Evolutionary conservation across 2,797 vertebrate species (phyloP).

Genomic region (Brachyrhaphis roseni): DNA sequence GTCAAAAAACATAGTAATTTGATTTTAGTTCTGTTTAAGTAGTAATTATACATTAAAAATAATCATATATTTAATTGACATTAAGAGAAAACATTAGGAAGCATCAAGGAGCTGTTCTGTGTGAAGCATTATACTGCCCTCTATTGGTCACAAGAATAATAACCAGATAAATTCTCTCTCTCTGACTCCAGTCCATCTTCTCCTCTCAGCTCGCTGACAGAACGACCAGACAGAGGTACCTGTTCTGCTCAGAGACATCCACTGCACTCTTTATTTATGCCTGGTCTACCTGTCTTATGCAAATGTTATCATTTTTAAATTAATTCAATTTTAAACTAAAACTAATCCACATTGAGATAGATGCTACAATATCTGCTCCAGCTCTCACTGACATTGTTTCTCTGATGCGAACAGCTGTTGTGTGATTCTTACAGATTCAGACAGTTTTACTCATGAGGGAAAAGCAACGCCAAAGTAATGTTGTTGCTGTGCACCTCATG

Average conservation of each 20-base stretch:
- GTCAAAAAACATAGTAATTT: not conserved
- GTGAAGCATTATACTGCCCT: constrained; percentile 16
- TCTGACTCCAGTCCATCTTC: constrained; percentile 49
- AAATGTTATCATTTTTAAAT: not conserved
- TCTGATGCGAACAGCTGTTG: not conserved
- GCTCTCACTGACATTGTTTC: not conserved
- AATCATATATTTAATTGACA: not conserved
- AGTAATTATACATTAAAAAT: not conserved
- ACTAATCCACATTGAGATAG: not conserved
- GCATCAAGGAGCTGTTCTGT: not conserved
- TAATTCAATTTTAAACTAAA: too few relatives aligned
- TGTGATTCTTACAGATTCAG: not conserved
- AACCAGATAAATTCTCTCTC: not conserved
- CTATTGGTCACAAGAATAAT: constrained; percentile 38
- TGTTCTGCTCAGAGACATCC: constrained; percentile 10
- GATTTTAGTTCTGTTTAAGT: not conserved
- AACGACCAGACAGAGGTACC: constrained; percentile 62
- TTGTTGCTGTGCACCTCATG: not conserved
- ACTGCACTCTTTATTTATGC: constrained; percentile 10
- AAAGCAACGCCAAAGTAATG: not conserved
- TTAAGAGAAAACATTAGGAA: not conserved
- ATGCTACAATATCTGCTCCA: not conserved
- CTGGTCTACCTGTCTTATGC: not conserved
- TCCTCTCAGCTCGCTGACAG: constrained; percentile 59
- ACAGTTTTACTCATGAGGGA: not conserved